Percentiles rank a stretch among this genome's conserved stretches.
These are phyloP conservation scores for Lepidurus packardi DNA, from an alignment of 1,140 invertebrate genomes.

Conservation along the genomic window DNA sequence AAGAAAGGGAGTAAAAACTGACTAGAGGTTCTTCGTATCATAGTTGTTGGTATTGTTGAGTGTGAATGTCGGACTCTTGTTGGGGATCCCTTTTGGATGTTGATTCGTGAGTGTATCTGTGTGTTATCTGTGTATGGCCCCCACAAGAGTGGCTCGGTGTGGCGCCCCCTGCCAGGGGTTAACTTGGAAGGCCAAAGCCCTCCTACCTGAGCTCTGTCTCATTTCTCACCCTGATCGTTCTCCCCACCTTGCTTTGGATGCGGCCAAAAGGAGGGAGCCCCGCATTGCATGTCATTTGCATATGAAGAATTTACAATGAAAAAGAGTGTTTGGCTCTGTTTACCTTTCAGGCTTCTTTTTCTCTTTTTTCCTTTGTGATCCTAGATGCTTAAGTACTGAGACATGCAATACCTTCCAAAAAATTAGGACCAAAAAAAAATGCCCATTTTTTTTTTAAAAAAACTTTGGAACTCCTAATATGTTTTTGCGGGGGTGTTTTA, in stretches of 20 bases:
- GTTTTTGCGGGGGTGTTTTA: no score
- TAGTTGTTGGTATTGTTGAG: slow-evolving; percentile 19
- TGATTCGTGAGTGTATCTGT: slow-evolving; percentile 21
- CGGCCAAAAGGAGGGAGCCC: not conserved
- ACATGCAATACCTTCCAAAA: no score
- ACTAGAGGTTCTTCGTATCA: not conserved
- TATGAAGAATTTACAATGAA: slow-evolving; percentile 1
- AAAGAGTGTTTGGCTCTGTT: not conserved
- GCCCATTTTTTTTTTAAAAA: no score
- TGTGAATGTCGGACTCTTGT: slow-evolving; percentile 21
- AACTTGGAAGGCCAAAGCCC: slow-evolving; percentile 20
- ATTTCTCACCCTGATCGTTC: slow-evolving; percentile 19
- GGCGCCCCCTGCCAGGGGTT: slow-evolving; percentile 16
- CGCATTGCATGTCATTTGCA: not conserved
- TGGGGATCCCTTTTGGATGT: not conserved
- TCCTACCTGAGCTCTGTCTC: slow-evolving; percentile 20
- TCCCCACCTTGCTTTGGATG: slow-evolving; percentile 17
- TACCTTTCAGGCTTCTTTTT: not conserved
- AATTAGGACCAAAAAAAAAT: no score
- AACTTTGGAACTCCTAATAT: no score
- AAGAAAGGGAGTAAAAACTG: not conserved
- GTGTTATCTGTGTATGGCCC: slow-evolving; percentile 19
- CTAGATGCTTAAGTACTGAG: not conserved
- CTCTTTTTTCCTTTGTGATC: not conserved
- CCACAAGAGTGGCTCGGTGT: slow-evolving; percentile 20